Evolutionary conservation across 1,140 invertebrate genomes (phyloP), one percentile per base, ranked within the genome.

Genomic region (Globodera ellingtonae): DNA sequence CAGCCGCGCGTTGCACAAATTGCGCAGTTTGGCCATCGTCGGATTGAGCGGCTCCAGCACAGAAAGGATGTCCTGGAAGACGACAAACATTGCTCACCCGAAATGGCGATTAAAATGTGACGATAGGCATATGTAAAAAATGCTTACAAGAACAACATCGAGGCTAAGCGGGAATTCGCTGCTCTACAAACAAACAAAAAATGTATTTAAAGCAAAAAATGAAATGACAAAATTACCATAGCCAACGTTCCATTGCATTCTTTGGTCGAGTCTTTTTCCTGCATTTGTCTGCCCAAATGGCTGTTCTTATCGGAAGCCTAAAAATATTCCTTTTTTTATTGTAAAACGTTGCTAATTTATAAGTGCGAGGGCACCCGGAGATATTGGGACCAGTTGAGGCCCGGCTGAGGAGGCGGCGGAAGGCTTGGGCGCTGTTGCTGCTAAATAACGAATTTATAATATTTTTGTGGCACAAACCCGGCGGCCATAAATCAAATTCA

Each of bases 21-120:
- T 94, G 76, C 95, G 91, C 48, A 99, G 90, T 90, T 98, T 98
- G 78, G 94, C 94, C 91, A 98, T 95, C 47, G 74, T 46, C 90
- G 98, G 97, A 85, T 98, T 98, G 85, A 99, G 95, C 0, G 97
- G 96, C 35, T 95, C 95, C 81, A 98, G 94, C 5, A 98, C 94
- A 92, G 98, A 96, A 18, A 98, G 90, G 1, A 99, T 94, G 90
- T 95, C n/a, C n/a, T 67, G 59, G 1, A 65, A 8, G 18, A 47
- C 35, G 8, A 4, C 6, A 69, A 21, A 21, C 7, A 52, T 52
- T 35, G 35, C 35, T 35, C 35, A 35, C 35, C 35, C 1, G 35
- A 35, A 35, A 35, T 52, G 0, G 50, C 7, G 50, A 52, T 52
- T 52, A 7, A 52, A 50, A 52, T 52, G 50, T 7, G 7, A 52